Evolutionary conservation across 2,113 vertebrate species (phyloP).

Genomic region (Origma solitaria): DNA sequence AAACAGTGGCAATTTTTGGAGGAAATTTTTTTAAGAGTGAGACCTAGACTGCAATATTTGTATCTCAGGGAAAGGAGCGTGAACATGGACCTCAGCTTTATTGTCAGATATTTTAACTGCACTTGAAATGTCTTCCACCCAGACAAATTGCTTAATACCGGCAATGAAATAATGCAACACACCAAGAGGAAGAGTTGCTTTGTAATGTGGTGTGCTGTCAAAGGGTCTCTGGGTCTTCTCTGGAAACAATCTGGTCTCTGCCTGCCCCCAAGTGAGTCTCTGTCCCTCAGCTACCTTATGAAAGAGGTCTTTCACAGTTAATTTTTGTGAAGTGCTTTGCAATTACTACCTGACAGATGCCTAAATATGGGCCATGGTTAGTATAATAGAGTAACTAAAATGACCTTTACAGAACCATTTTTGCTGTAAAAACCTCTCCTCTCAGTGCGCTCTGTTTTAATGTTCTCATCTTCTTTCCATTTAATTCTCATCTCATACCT

Average conservation of each 20-base stretch:
- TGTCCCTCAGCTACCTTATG: neutral
- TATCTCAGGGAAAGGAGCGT: neutral
- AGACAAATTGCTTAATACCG: neutral
- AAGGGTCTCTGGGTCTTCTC: neutral
- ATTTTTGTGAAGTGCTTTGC: conserved; percentile 1
- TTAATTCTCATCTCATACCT: conserved; percentile 2
- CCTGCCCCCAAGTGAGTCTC: neutral
- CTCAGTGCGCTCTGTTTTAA: neutral
- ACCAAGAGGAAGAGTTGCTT: neutral
- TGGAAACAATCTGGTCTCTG: neutral
- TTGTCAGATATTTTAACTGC: neutral
- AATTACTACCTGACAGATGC: neutral
- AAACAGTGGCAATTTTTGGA: neutral
- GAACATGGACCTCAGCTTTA: neutral
- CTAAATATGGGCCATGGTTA: neutral
- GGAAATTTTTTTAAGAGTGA: neutral
- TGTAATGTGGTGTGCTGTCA: neutral
- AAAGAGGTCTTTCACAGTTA: neutral
- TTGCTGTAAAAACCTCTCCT: neutral
- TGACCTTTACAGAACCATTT: neutral
- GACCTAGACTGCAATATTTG: neutral
- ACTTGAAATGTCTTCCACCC: neutral
- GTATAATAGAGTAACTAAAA: neutral
- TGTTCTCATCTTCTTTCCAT: neutral
- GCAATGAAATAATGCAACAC: neutral